Evolutionary conservation across 2,888 invertebrate species (phyloP).

Genomic region (Cheilosia vulpina): DNA sequence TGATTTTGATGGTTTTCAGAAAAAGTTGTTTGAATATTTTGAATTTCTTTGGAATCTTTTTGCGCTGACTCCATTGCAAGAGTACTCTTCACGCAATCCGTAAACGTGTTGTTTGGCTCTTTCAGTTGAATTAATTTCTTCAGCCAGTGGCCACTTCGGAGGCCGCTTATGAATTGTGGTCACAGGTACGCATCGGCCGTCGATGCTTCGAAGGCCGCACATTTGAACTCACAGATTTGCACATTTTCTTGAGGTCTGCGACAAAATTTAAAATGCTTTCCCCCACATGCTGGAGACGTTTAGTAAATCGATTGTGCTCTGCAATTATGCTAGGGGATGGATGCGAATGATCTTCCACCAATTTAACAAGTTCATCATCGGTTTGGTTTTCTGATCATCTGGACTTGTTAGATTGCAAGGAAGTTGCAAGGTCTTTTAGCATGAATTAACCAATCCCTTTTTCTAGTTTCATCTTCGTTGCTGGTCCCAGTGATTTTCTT

Average conservation of each 20-base stretch:
- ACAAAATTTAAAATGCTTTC: constrained; percentile 41
- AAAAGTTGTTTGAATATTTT: constrained; percentile 37
- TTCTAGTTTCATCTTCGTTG: neutral
- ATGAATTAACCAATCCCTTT: constrained; percentile 23
- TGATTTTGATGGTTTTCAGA: neutral
- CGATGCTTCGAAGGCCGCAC: constrained; percentile 26
- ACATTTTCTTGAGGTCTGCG: constrained; percentile 40
- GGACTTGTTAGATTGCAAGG: constrained; percentile 44
- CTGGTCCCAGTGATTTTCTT: constrained; percentile 77
- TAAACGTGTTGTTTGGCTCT: constrained; percentile 31
- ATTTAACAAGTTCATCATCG: constrained; percentile 25
- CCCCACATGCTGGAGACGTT: constrained; percentile 31
- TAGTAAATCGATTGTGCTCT: constrained; percentile 38
- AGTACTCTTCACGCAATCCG: constrained; percentile 17
- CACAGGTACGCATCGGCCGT: constrained; percentile 31
- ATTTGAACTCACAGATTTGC: constrained; percentile 29
- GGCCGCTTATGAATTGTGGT: constrained; percentile 44
- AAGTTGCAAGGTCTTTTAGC: constrained; percentile 27
- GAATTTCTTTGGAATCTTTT: constrained; percentile 46
- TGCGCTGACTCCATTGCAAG: constrained; percentile 34
- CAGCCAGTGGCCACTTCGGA: constrained; percentile 36
- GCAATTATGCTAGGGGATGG: constrained; percentile 48
- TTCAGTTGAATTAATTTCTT: constrained; percentile 37
- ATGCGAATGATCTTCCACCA: constrained; percentile 38
- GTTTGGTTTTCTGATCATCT: constrained; percentile 18